A percentile compares a stretch with the other conserved stretches of the same genome.
These are phyloP conservation scores for Etheostoma cragini DNA, from an alignment of 2,113 vertebrate species.

Conservation along the genomic window DNA sequence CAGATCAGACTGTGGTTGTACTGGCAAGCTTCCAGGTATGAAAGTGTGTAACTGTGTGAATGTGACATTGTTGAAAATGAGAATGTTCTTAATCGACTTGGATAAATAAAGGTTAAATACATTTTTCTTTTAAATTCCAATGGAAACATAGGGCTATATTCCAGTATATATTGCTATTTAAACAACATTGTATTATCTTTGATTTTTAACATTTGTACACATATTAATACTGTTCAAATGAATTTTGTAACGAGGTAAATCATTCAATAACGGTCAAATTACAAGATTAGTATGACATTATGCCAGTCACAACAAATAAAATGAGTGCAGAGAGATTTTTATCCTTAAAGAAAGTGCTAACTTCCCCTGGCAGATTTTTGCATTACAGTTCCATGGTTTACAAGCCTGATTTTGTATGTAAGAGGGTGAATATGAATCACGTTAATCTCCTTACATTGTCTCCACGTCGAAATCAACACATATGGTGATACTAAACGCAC, in stretches of 20 bases:
- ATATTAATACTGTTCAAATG: neutral
- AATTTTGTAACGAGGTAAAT: neutral
- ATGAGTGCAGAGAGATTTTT: neutral
- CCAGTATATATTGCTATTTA: neutral
- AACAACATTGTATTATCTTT: neutral
- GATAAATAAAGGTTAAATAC: too few species aligned
- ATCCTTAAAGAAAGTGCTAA: neutral
- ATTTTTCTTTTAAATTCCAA: too few species aligned
- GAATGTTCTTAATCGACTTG: too few species aligned
- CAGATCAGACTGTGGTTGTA: too few species aligned
- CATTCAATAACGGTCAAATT: neutral
- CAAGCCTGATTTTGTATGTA: neutral
- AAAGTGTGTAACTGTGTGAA: too few species aligned
- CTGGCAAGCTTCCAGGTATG: too few species aligned
- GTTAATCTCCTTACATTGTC: slow-evolving; percentile 9
- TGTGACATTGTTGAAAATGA: too few species aligned
- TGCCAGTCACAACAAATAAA: neutral
- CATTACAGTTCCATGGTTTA: neutral
- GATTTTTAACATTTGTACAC: neutral
- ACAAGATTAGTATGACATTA: neutral
- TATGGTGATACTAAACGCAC: neutral
- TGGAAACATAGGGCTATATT: neutral
- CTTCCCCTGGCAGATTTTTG: neutral
- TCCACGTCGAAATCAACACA: neutral
- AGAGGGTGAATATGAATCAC: neutral